These are phyloP conservation scores for Coreius guichenoti DNA, from an alignment of 2,797 vertebrate species.

Conservation along the genomic window DNA sequence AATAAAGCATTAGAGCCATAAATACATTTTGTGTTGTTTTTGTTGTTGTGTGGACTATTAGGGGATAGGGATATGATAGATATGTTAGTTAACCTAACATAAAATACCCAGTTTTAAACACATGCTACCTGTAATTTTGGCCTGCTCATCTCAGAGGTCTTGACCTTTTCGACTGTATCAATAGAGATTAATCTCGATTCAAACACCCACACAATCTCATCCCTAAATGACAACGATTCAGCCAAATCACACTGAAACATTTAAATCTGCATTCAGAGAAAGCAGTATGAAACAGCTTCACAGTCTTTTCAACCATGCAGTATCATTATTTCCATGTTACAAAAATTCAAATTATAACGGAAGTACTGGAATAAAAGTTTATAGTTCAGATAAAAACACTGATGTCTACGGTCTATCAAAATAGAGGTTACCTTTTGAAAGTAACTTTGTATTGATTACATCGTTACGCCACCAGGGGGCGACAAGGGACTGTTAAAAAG, in stretches of 20 bases:
- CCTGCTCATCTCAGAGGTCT: not conserved
- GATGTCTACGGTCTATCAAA: not conserved
- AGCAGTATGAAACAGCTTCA: too few species aligned
- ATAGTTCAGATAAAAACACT: not conserved
- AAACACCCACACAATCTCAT: not conserved
- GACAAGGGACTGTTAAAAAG: not conserved
- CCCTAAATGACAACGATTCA: not conserved
- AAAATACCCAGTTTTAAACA: not conserved
- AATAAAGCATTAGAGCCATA: not conserved
- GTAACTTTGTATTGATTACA: not conserved
- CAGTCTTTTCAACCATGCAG: too few species aligned
- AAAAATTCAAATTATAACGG: too few species aligned
- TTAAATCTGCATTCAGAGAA: not conserved
- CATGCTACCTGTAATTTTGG: not conserved
- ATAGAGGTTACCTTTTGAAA: not conserved
- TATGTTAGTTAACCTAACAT: not conserved
- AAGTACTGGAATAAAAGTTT: not conserved
- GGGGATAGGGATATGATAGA: not conserved
- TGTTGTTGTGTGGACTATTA: not conserved
- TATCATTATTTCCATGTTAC: too few species aligned
- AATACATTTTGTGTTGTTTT: not conserved
- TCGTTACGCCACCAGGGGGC: not conserved
- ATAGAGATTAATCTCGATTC: not conserved
- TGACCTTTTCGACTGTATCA: not conserved
- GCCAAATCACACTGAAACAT: not conserved